Evolutionary conservation across 1,140 invertebrate species (phyloP), one percentile per base, ranked within the genome.

Genomic region (Zaprionus gabonicus): DNA sequence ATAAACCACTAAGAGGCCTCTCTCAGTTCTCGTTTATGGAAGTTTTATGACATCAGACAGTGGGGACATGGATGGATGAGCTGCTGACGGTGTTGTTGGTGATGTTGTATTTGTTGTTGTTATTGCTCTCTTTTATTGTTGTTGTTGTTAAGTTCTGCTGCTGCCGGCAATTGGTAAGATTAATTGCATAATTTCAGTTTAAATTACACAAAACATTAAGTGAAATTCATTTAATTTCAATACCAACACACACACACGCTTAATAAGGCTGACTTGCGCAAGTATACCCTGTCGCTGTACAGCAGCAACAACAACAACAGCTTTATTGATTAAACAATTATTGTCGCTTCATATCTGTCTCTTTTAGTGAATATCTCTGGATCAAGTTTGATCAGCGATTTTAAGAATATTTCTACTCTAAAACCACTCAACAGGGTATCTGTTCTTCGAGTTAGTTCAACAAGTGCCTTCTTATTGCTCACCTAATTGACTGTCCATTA

Each of bases 171-270:
- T 15, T 27, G 36, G 56, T 72, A 71, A 46, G n/a, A 78, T 78
- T 78, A 78, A 78, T 78, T 78, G 76, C 76, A 78, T 74, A 78
- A 78, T 78, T 75, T 78, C 71, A 55, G 71, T 65, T 78, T 69
- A 78, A 78, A 78, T 78, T 74, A 64, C 65, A 59, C 58, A 63
- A 78, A 69, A 64, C 59, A 69, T 74, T 59, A 68, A 64, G 58
- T 59, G 38, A 74, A 78, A 73, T 77, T 77, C 62, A 70, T 77
- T 73, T 73, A 57, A 73, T 77, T 66, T 38, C 53, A 44, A 41
- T 34, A 34, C 31, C 31, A 34, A 34, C 9, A 10, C 31, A 31
- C 34, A 53, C 34, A 51, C 67, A 15, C 36, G 36, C 55, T 51
- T 27, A 71, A 65, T 71, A 57, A 68, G 31, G 31, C 9, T 10